phyloP scores from a whole-genome alignment of 2,888 invertebrate species.

The Pinctada fucata region DNA sequence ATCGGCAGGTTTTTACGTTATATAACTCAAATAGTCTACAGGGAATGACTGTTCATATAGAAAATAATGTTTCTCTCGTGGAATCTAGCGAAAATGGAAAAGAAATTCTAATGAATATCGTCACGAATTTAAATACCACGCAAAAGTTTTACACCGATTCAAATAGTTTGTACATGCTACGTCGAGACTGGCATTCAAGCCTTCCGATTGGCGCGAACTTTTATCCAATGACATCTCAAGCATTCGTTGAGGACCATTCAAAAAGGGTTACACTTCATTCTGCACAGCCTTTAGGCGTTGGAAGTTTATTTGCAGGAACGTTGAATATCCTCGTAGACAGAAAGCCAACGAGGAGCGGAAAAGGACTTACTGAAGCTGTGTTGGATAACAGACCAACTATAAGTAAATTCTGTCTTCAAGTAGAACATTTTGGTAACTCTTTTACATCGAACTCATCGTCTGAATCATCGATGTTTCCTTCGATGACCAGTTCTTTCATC shows the following conservation, averaged over 20 bases:
- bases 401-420: constrained; percentile 37
- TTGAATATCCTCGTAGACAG: constrained; percentile 63
- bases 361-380: constrained; percentile 57
- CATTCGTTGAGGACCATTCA: constrained; percentile 86
- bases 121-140: constrained; percentile 85
- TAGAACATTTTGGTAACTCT: constrained; percentile 23
- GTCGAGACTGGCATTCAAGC: constrained; percentile 88
- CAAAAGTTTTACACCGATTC: constrained; percentile 91
- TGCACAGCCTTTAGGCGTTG: constrained; percentile 85
- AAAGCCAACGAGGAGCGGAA: constrained; percentile 47
- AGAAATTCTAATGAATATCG: constrained; percentile 92
- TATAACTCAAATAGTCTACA: constrained; percentile 78
- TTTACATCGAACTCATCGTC: not conserved
- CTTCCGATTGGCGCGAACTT: constrained; percentile 95
- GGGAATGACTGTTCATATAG: constrained; percentile 82
- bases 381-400: constrained; percentile 41
- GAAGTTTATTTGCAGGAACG: constrained; percentile 36
- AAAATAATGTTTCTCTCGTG: constrained; percentile 79
- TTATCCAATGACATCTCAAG: constrained; percentile 92
- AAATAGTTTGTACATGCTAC: constrained; percentile 92
- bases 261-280: constrained; percentile 64
- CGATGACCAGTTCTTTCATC: constrained; percentile 11
- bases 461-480: constrained; percentile 9
- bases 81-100: constrained; percentile 83
- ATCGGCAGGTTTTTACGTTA: constrained; percentile 12